Conservation (phyloP, 1,140 invertebrate species). For the Temnothorax longispinosus region DNA sequence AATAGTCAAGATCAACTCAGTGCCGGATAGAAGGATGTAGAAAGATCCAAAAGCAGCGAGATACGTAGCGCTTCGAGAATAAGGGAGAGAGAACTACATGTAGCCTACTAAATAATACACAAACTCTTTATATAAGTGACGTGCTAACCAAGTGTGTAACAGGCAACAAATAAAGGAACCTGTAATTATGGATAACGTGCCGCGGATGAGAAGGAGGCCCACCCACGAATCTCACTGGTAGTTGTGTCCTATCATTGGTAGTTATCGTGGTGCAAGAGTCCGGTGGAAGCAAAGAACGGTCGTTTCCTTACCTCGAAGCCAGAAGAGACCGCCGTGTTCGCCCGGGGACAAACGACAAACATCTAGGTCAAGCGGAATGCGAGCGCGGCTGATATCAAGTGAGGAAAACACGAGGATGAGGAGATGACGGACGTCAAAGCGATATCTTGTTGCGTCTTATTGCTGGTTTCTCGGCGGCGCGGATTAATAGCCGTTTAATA, state of each 20-base stretch:
- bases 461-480: background rate
- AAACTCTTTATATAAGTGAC: conserved; percentile 84
- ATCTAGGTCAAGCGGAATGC: conserved; percentile 51
- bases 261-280: background rate
- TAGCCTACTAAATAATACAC: conserved; percentile 72
- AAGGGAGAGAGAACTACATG: conserved; percentile 20
- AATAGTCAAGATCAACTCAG: background rate
- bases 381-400: background rate
- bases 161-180: conserved; percentile 85
- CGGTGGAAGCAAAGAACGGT: conserved; percentile 8
- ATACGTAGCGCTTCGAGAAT: background rate
- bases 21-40: background rate
- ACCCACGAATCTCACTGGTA: conserved; percentile 78
- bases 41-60: background rate
- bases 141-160: conserved; percentile 86
- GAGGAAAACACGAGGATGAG: background rate
- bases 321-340: conserved; percentile 14
- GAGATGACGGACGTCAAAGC: background rate
- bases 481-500: conserved; percentile 56
- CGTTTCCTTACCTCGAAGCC: conserved; percentile 13
- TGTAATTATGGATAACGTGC: conserved; percentile 84
- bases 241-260: conserved; percentile 43
- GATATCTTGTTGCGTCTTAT: conserved; percentile 27
- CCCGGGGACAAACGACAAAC: conserved; percentile 48
- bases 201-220: conserved; percentile 76